Percentiles rank a stretch among this genome's conserved stretches.
Evolutionary conservation across 2,797 vertebrate species (phyloP).

Genomic region (Bradypodion ventrale): DNA sequence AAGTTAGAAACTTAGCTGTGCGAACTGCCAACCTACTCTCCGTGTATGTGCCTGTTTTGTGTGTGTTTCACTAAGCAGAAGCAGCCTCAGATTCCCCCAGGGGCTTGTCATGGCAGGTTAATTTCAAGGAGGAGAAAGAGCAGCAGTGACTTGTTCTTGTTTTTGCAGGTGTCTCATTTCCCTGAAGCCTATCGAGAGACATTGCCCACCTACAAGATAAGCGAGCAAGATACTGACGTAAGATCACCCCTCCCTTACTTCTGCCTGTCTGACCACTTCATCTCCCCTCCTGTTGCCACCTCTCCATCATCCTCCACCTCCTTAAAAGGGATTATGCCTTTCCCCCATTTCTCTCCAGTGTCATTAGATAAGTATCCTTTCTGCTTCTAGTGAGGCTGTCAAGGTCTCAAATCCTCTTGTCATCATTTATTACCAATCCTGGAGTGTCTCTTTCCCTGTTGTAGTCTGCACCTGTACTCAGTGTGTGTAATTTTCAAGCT

Average conservation of each 20-base stretch:
- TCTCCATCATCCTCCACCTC: background rate
- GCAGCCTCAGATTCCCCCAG: background rate
- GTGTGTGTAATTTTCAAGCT: background rate
- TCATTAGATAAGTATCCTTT: constrained; percentile 17
- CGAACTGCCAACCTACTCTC: background rate
- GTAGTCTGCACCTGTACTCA: background rate
- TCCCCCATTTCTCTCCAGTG: background rate
- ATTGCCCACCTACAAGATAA: constrained; percentile 89
- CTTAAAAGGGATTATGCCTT: background rate
- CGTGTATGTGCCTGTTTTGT: background rate
- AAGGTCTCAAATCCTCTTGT: background rate
- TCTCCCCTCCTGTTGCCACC: background rate
- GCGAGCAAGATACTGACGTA: constrained; percentile 95
- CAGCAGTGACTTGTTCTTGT: constrained; percentile 54
- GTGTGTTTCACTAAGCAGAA: background rate
- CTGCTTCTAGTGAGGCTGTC: constrained; percentile 10
- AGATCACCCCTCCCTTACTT: constrained; percentile 67
- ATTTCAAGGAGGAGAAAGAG: background rate
- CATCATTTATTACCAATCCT: background rate
- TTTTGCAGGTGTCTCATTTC: constrained; percentile 86
- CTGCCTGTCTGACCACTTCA: background rate
- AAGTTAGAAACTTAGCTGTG: background rate
- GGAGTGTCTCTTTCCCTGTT: background rate
- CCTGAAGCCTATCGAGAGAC: constrained; percentile 88
- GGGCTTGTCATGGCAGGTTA: background rate